Conservation (phyloP, 2,797 vertebrate genomes). For the Nothura maculosa region DNA sequence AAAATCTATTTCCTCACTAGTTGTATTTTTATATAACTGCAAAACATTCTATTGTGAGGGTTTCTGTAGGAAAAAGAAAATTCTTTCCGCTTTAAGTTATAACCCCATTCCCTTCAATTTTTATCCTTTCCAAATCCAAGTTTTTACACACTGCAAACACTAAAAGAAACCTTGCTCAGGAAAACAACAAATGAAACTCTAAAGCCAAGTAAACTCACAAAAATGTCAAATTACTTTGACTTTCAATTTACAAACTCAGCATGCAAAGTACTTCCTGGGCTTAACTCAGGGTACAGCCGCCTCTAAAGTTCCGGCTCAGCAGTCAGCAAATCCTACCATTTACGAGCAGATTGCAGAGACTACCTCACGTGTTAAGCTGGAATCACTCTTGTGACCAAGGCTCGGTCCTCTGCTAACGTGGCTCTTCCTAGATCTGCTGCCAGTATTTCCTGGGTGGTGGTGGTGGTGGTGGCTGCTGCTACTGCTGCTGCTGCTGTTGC, state of each 20-base stretch:
- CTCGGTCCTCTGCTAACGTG: background rate
- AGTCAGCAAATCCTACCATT: background rate
- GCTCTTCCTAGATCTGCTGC: background rate
- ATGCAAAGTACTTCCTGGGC: fast-evolving
- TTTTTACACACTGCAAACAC: background rate
- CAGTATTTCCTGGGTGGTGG: background rate
- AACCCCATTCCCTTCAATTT: background rate
- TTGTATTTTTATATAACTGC: background rate
- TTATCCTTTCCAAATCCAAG: background rate
- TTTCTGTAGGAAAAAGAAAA: background rate
- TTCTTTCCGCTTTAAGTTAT: background rate
- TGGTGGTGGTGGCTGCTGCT: background rate
- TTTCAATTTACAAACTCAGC: background rate
- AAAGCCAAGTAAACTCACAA: background rate
- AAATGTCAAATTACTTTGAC: background rate
- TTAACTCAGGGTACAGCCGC: background rate
- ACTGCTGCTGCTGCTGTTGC: background rate
- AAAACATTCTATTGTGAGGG: background rate
- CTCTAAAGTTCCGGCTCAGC: background rate
- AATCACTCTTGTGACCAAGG: background rate
- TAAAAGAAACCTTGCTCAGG: background rate
- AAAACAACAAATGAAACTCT: background rate
- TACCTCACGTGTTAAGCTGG: background rate
- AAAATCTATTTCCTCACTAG: background rate
- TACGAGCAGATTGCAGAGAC: fast-evolving